These are phyloP conservation scores for Aphelocoma californica DNA, from an alignment of 2,797 vertebrate species.

Conservation along the genomic window DNA sequence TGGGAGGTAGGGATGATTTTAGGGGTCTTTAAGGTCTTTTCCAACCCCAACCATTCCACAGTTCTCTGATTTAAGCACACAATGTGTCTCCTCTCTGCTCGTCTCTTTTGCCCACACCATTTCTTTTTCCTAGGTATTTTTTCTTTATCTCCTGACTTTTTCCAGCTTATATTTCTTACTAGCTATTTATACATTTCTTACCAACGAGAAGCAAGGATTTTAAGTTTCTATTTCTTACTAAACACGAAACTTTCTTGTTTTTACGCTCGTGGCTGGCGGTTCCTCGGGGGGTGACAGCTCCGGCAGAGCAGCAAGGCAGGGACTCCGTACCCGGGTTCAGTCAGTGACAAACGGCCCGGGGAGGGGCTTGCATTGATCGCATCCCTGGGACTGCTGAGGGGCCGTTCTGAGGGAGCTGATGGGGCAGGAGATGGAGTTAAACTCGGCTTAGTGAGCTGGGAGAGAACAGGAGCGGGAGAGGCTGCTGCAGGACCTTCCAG, in stretches of 20 bases:
- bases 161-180: neutral
- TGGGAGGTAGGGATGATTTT: neutral
- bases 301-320: neutral
- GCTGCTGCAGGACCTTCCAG: neutral
- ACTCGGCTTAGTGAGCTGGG: neutral
- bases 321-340: neutral
- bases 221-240: neutral
- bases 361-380: accelerated
- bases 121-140: neutral
- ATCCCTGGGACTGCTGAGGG: neutral
- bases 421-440: neutral
- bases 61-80: neutral
- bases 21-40: neutral
- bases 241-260: neutral
- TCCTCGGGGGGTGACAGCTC: neutral
- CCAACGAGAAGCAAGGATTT: neutral
- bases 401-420: neutral
- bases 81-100: neutral
- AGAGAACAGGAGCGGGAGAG: neutral
- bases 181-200: neutral
- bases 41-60: neutral
- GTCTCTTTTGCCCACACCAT: neutral
- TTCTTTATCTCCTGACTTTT: neutral
- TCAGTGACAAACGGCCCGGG: no score
- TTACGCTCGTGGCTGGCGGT: accelerated